Conservation (phyloP, 2,113 vertebrate genomes). For the Dolichallabes microphthalmus region DNA sequence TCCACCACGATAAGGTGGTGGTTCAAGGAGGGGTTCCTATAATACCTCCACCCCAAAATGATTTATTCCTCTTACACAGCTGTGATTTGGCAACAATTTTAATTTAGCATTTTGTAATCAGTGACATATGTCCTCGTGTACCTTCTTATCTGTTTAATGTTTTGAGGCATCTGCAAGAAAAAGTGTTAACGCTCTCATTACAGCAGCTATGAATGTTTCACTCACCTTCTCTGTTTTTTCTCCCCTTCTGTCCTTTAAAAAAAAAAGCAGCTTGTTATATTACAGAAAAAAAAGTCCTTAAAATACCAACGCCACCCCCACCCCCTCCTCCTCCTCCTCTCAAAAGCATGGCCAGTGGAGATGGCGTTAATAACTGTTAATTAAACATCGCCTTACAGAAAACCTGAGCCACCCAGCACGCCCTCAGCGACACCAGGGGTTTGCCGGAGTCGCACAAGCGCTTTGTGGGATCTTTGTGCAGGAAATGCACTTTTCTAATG, state of each 20-base stretch:
- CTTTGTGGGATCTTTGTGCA: background rate
- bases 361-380: background rate
- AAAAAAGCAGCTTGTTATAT: background rate
- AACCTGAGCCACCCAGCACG: background rate
- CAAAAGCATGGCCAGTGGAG: background rate
- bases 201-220: background rate
- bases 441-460: background rate
- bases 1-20: too few species aligned
- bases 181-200: background rate
- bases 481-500: background rate
- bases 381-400: background rate
- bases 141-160: background rate
- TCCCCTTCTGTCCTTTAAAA: background rate
- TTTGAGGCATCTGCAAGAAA: background rate
- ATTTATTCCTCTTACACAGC: too few species aligned
- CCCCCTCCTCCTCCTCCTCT: too few species aligned
- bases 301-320: too few species aligned
- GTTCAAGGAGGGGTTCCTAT: too few species aligned
- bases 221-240: background rate
- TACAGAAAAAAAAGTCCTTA: background rate
- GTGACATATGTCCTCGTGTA: background rate
- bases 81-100: background rate
- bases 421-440: background rate
- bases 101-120: background rate
- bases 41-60: background rate